These are phyloP conservation scores for Diachasma alloeum DNA, from an alignment of 1,140 invertebrate genomes.

Conservation along the genomic window DNA sequence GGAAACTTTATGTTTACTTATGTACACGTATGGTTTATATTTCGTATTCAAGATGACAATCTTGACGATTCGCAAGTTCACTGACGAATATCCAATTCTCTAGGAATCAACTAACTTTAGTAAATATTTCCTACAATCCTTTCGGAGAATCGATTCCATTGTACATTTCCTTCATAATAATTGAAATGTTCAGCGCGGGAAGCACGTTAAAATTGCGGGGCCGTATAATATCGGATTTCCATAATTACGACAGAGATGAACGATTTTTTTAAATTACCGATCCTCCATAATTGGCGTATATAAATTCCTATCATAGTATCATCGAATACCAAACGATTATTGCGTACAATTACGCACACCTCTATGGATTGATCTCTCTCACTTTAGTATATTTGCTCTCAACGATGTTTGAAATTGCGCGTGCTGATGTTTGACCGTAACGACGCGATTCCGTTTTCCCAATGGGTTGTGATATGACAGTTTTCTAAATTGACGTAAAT, in stretches of 20 bases:
- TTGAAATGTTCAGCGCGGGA: background rate
- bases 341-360: slow-evolving; percentile 24
- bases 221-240: background rate
- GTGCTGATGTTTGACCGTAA: slow-evolving; percentile 10
- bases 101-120: too few species aligned
- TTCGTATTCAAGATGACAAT: too few species aligned
- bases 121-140: too few species aligned
- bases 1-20: too few species aligned
- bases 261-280: slow-evolving; percentile 7
- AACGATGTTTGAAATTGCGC: background rate
- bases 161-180: too few species aligned
- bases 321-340: slow-evolving; percentile 15
- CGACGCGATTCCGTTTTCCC: slow-evolving; percentile 6
- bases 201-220: background rate
- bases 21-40: too few species aligned
- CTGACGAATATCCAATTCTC: too few species aligned
- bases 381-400: background rate
- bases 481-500: background rate
- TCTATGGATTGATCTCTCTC: background rate
- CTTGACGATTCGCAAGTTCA: too few species aligned
- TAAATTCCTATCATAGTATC: slow-evolving; percentile 16
- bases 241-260: background rate
- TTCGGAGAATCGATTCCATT: too few species aligned
- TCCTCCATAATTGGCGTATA: background rate
- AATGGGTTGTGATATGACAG: background rate